Evolutionary conservation across 2,888 invertebrate species (phyloP).

Genomic region (Limnephilus lunatus): DNA sequence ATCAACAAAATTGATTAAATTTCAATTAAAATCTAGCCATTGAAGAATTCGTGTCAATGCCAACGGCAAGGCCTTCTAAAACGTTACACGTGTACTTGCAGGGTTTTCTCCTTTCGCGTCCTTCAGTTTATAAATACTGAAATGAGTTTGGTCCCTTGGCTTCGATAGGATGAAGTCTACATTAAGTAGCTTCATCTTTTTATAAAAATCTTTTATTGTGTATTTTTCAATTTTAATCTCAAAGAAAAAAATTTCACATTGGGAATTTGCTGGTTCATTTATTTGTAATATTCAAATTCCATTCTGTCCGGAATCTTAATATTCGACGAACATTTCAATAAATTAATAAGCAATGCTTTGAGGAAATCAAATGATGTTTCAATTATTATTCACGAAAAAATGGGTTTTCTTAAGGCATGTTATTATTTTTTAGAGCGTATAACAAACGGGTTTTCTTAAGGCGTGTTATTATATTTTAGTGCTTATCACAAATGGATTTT

Average conservation of each 20-base stretch:
- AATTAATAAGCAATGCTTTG: conserved; percentile 2
- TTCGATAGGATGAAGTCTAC: neutral
- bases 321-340: neutral
- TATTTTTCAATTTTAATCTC: neutral
- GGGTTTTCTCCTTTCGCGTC: neutral
- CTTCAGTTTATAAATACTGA: neutral
- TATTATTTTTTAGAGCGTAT: neutral
- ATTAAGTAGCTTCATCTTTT: neutral
- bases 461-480: neutral
- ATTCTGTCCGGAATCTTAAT: neutral
- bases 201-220: neutral
- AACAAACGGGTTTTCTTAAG: neutral
- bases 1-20: too few species aligned
- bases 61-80: neutral
- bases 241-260: neutral
- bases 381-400: neutral
- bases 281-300: neutral
- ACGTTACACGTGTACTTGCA: neutral
- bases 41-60: neutral
- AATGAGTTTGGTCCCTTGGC: neutral
- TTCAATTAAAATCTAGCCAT: neutral
- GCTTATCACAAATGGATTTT: neutral
- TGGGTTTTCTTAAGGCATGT: neutral
- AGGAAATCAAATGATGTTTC: neutral
- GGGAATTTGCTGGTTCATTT: neutral